These are phyloP conservation scores for Rhincodon typus DNA, from an alignment of 2,797 vertebrate species.

Conservation along the genomic window DNA sequence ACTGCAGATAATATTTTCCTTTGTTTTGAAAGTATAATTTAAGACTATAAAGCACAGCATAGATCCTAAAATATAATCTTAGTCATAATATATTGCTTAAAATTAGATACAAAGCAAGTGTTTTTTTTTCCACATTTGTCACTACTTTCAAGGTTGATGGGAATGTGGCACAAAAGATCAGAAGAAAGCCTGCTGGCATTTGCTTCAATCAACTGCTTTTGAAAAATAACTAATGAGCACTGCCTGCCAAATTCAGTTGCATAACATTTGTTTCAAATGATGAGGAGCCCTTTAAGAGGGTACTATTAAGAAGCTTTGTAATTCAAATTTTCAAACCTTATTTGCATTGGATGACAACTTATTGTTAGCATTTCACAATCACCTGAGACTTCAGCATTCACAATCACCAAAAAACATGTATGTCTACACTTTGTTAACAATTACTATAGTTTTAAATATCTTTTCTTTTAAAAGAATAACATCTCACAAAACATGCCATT, in stretches of 20 bases:
- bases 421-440: not conserved
- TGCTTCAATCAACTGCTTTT: not conserved
- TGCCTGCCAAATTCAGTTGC: conserved; percentile 4
- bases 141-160: not conserved
- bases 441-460: not conserved
- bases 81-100: not conserved
- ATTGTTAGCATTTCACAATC: not conserved
- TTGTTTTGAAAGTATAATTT: not conserved
- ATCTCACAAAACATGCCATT: not conserved
- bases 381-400: not conserved
- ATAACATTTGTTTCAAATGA: conserved; percentile 8
- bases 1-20: not conserved
- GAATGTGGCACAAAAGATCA: not conserved
- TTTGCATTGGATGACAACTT: not conserved
- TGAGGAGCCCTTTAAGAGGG: not conserved
- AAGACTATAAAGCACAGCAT: too few species aligned
- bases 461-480: not conserved
- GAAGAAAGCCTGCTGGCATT: not conserved
- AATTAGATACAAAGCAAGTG: not conserved
- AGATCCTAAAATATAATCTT: not conserved
- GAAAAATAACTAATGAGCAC: conserved; percentile 8
- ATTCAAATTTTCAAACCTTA: not conserved
- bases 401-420: not conserved
- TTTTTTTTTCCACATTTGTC: not conserved
- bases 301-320: not conserved